Evolutionary conservation across 2,888 invertebrate genomes (phyloP).

Genomic region (Leucoma salicis): DNA sequence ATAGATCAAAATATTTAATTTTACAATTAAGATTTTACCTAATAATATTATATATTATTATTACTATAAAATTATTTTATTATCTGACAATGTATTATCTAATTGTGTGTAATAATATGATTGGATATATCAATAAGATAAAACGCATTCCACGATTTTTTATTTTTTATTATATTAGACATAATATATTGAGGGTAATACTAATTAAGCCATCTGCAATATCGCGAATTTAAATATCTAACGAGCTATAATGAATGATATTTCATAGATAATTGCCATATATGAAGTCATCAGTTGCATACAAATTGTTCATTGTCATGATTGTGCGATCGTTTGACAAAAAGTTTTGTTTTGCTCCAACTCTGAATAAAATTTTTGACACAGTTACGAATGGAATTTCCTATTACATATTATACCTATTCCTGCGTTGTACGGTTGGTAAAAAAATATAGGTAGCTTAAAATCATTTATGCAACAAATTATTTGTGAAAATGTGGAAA

Average conservation of each 20-base stretch:
- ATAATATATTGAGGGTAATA: constrained; percentile 17
- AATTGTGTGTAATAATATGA: too few relatives aligned
- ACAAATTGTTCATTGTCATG: constrained; percentile 69
- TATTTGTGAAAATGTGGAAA: too few relatives aligned
- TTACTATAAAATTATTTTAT: too few relatives aligned
- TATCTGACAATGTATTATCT: too few relatives aligned
- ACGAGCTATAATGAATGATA: constrained; percentile 74
- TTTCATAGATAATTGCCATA: constrained; percentile 62
- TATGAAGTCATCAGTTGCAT: constrained; percentile 66
- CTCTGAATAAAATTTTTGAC: constrained; percentile 34
- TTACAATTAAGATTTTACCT: too few relatives aligned
- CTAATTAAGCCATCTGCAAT: constrained; percentile 54
- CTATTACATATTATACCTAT: too few relatives aligned
- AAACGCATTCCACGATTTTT: too few relatives aligned
- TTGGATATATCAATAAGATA: too few relatives aligned
- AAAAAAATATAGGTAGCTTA: neutral
- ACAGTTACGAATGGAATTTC: constrained; percentile 56
- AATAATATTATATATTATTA: too few relatives aligned
- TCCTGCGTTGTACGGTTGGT: constrained; percentile 9
- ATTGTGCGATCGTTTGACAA: constrained; percentile 47
- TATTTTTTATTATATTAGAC: constrained; percentile 20
- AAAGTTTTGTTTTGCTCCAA: constrained; percentile 25
- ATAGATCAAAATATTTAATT: too few relatives aligned
- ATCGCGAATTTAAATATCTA: constrained; percentile 67
- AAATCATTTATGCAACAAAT: neutral